Evolutionary conservation across 2,113 vertebrate genomes (phyloP), one percentile per base, ranked within the genome.

Genomic region (Taurulus bubalis): DNA sequence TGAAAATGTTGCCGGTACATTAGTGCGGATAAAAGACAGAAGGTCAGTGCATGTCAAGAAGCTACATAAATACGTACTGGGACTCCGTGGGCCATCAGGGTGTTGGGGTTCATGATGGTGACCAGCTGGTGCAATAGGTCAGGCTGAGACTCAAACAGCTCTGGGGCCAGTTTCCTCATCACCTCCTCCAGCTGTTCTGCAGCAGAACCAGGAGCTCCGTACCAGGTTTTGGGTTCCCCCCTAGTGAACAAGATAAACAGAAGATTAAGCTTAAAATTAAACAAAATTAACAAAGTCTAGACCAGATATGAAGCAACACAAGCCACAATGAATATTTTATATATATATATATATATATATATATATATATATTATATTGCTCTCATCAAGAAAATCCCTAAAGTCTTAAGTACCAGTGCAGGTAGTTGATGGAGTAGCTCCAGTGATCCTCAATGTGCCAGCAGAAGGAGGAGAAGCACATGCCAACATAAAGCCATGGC

Each of bases 91-190:
- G 95, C 93, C 98, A 99, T 99, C 80, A 99, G 95, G 28, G 97
- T 99, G 91, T 99, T 99, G 71, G 98, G 98, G 94, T 99, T 99
- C 98, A 99, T 99, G 95, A 99, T 99, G 93, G 98, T 99, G 94
- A 99, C 98, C 64, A 99, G 96, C 91, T 99, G 98, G 90, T 99
- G 98, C 81, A 99, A 94, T 40, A 99, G 96, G 90, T 99, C 98
- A 3, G 98, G 98, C 94, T 99, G 98, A 80, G 96, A 97, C 79
- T 98, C 96, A 87, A 99, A 99, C 68, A 99, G 94, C 91, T 99
- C 98, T 2, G 98, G 98, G 83, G 98, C 97, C 73, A 99, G 94
- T 82, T 96, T 99, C 95, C 95, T 99, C 98, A 99, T 99, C 67
- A 99, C 98, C 10, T 91, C 96, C 88, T 99, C 98, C 65, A 99